These are phyloP conservation scores for Cotesia typhae DNA, from an alignment of 1,140 invertebrate species.

Conservation along the genomic window DNA sequence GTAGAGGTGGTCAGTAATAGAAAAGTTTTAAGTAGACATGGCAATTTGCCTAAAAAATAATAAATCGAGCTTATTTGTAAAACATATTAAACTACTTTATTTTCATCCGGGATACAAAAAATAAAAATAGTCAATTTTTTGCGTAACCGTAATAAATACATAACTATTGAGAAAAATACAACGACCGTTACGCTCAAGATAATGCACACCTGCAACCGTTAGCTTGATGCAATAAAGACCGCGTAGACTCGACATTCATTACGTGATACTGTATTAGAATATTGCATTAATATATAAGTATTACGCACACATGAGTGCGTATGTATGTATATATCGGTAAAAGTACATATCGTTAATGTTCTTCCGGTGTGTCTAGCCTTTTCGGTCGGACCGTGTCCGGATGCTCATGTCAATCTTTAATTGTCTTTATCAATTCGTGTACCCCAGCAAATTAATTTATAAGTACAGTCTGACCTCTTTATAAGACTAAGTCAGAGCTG, in stretches of 20 bases:
- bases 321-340: not conserved
- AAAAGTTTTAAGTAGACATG: no score
- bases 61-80: no score
- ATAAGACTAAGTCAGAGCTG: no score
- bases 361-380: constrained; percentile 29
- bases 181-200: constrained; percentile 26
- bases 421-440: not conserved
- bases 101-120: no score
- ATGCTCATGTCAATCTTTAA: constrained; percentile 26
- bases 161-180: not conserved
- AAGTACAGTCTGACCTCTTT: not conserved
- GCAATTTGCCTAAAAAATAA: no score
- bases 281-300: not conserved
- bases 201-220: constrained; percentile 24
- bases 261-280: constrained; percentile 22
- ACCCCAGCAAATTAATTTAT: constrained; percentile 2
- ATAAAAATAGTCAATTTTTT: no score
- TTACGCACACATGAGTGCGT: not conserved
- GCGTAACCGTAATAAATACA: no score
- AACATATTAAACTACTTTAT: no score
- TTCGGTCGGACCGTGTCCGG: constrained; percentile 24
- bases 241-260: not conserved
- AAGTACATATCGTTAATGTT: not conserved
- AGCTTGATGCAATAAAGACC: constrained; percentile 23
- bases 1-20: no score